These are phyloP conservation scores for Phyllotreta cruciferae DNA, from an alignment of 2,888 invertebrate genomes.

Conservation along the genomic window DNA sequence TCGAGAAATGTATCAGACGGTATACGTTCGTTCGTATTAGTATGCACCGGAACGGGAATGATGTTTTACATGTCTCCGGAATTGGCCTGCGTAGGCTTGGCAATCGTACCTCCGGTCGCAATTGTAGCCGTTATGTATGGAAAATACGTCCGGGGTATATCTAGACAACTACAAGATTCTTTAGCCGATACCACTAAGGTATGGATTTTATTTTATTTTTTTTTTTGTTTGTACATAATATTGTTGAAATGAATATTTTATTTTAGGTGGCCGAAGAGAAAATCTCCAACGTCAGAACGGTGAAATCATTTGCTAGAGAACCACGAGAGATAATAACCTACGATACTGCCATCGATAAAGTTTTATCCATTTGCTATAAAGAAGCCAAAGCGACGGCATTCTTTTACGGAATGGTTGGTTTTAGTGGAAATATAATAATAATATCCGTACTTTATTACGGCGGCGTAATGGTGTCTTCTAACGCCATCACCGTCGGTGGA, in stretches of 20 bases:
- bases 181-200: constrained; percentile 72
- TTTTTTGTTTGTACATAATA: background rate
- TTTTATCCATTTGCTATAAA: constrained; percentile 81
- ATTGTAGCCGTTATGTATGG: constrained; percentile 83
- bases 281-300: constrained; percentile 90
- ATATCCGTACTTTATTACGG: constrained; percentile 92
- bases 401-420: constrained; percentile 90
- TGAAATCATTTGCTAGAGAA: constrained; percentile 92
- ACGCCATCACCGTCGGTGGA: constrained; percentile 82
- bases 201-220: background rate
- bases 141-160: constrained; percentile 83
- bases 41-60: constrained; percentile 87
- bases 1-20: constrained; percentile 97
- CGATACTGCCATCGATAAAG: constrained; percentile 69
- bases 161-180: constrained; percentile 78
- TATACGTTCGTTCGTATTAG: constrained; percentile 85
- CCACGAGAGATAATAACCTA: constrained; percentile 76
- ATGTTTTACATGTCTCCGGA: constrained; percentile 95
- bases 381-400: constrained; percentile 87
- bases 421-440: constrained; percentile 89
- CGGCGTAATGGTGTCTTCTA: constrained; percentile 84
- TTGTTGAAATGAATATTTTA: constrained; percentile 1
- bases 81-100: constrained; percentile 83
- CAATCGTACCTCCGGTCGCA: constrained; percentile 91
- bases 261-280: constrained; percentile 78